Conservation (phyloP, 2,113 vertebrate genomes). For the Oryzias javanicus region DNA sequence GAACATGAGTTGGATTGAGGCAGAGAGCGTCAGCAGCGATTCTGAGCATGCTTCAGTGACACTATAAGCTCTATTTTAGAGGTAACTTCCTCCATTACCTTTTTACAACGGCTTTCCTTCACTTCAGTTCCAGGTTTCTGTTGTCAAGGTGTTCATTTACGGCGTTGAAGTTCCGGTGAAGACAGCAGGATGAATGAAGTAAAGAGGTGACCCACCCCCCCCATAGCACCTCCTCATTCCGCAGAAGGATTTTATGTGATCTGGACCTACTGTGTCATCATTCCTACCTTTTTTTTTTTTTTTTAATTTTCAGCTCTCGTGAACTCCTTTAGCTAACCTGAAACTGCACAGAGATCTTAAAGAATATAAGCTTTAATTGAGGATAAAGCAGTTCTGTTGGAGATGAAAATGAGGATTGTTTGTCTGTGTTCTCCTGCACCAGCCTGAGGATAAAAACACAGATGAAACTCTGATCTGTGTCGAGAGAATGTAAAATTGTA, state of each 20-base stretch:
- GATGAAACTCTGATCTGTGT: too few species aligned
- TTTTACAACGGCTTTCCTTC: too few species aligned
- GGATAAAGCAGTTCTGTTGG: not conserved
- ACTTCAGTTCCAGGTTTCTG: not conserved
- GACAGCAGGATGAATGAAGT: conserved; percentile 48
- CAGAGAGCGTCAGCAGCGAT: too few species aligned
- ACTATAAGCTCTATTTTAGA: too few species aligned
- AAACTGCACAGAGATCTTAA: conserved; percentile 9
- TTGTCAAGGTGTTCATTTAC: conserved; percentile 24
- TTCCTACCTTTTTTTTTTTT: conserved; percentile 5
- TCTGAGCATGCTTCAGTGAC: too few species aligned
- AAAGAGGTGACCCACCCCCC: conserved; percentile 11
- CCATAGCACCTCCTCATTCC: conserved; percentile 12
- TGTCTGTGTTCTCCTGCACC: too few species aligned
- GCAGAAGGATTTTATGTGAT: conserved; percentile 33
- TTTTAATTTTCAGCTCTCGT: conserved; percentile 10
- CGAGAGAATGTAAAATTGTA: too few species aligned
- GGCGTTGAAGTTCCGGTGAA: conserved; percentile 16
- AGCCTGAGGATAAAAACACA: too few species aligned
- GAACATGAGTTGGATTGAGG: too few species aligned
- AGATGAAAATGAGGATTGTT: not conserved
- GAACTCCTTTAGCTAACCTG: conserved; percentile 1
- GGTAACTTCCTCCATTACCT: too few species aligned
- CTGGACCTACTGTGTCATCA: conserved; percentile 41
- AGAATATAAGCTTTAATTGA: not conserved